Percentiles rank a stretch among this genome's conserved stretches.
Conservation (phyloP, 2,888 invertebrate genomes). For the Lepas anatifera region DNA sequence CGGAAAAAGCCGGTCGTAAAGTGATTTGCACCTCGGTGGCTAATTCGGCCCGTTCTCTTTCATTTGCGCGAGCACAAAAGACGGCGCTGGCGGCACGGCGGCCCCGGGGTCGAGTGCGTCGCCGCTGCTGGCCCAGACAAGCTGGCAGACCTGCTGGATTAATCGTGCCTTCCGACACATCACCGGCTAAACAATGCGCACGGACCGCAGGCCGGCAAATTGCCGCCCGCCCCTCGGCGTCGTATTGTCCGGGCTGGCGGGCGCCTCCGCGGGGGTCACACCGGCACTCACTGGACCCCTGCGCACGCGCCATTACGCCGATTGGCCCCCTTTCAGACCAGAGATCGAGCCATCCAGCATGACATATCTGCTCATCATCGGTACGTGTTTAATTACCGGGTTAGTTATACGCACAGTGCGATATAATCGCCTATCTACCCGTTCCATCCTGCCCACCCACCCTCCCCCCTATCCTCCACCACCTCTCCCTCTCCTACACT, state of each 20-base stretch:
- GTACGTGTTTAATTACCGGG: too few species aligned
- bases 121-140: background rate
- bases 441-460: too few species aligned
- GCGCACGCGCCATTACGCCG: background rate
- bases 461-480: too few species aligned
- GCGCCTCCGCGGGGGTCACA: background rate
- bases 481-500: too few species aligned
- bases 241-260: background rate
- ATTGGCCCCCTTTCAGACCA: too few species aligned
- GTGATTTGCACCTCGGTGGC: conserved; percentile 1
- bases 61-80: background rate
- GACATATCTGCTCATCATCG: too few species aligned
- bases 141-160: too few species aligned
- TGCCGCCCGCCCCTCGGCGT: background rate
- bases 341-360: too few species aligned
- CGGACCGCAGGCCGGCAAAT: background rate
- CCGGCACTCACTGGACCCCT: background rate
- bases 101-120: background rate
- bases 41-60: background rate
- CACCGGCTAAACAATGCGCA: background rate
- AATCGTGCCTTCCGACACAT: background rate
- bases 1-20: background rate
- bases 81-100: background rate
- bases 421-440: too few species aligned
- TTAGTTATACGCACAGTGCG: too few species aligned